Base-by-base conservation (phyloP, 2,113 vertebrate genomes). In the Hirundichthys speculiger region DNA sequence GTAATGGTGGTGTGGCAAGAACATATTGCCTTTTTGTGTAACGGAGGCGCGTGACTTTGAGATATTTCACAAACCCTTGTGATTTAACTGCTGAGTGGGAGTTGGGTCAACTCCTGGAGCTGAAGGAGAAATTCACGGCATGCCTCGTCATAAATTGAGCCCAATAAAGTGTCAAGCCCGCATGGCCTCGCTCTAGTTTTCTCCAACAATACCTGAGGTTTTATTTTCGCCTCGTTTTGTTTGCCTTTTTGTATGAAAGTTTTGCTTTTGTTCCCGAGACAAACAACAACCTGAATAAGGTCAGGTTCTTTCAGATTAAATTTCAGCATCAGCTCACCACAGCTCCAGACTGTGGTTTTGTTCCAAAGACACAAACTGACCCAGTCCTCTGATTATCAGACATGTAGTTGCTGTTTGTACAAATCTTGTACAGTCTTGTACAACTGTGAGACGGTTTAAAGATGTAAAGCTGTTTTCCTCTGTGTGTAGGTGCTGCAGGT, bases 21-120 rank as follows among this genome's bases (percentile, higher is more conserved):
- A 51, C 58, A 13, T 56, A 43, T 49, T 27, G 38, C 49, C 61
- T 65, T 19, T 25, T 42, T 59, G 25, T 5, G 22, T 54, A n/a
- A 56, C 42, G 34, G 20, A 75, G 43, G 38, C 24, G 9, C 4
- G 30, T 25, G 46, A 62, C 53, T 22, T 62, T 64, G 57, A 80
- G 80, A 51, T 54, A 77, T 89, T 83, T 84, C 70, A 77, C 90
- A 79, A 45, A 65, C 74, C 25, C 63, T 52, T 69, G 90, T 84
- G 73, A 92, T 63, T 89, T 89, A 80, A 55, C 73, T 67, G 89
- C 77, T 63, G 75, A 86, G 82, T 80, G 55, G 62, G 67, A 72
- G 81, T 54, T 2, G 5, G 71, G 59, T 83, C 68, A 56, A 27
- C 59, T 54, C 46, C 0, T n/a, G 62, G 79, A 61, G 62, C 46